Conservation (phyloP, 2,113 vertebrate genomes). For the Otocyon megalotis region DNA sequence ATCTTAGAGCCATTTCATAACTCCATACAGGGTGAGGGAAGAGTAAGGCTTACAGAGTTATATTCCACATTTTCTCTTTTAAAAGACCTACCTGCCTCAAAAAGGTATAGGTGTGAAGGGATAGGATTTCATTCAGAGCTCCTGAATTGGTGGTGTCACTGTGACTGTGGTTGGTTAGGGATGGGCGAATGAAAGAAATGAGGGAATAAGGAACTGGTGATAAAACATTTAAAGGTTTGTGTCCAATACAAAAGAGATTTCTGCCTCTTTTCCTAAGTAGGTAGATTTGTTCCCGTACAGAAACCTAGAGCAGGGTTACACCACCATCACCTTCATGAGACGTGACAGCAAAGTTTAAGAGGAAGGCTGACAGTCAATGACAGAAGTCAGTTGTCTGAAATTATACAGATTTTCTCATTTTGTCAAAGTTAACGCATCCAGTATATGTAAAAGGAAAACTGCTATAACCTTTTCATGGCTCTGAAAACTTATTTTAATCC, state of each 20-base stretch:
- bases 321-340: neutral
- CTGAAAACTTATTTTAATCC: neutral
- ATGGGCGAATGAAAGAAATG: neutral
- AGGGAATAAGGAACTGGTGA: neutral
- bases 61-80: neutral
- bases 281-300: neutral
- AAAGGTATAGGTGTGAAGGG: neutral
- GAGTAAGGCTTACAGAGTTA: neutral
- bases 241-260: neutral
- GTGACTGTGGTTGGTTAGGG: neutral
- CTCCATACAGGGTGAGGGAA: neutral
- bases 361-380: neutral
- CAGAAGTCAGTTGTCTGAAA: neutral
- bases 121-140: neutral
- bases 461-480: neutral
- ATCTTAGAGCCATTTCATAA: neutral
- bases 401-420: neutral
- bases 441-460: neutral
- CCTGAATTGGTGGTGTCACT: neutral
- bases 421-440: conserved; percentile 35
- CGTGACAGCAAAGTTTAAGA: neutral
- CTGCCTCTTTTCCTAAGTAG: neutral
- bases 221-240: neutral
- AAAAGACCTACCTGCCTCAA: neutral
- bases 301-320: neutral